Base-by-base conservation (phyloP, 23 tunicate species). In the Styela clava region DNA sequence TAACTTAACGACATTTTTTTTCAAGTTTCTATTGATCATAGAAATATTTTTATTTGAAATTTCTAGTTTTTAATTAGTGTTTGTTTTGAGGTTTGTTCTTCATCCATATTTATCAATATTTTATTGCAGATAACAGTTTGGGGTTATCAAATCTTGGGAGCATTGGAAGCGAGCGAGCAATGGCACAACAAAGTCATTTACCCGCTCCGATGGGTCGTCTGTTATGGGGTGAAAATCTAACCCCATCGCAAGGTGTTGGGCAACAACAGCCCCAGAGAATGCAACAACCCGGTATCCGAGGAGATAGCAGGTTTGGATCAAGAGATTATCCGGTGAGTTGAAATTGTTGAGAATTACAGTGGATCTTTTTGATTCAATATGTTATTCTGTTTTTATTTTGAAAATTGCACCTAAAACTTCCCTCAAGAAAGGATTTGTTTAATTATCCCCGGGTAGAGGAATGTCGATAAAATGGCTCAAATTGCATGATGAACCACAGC, bases 161-260 rank as follows among this genome's bases (percentile, higher is more conserved):
- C 34, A 89, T 89, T 25, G 95, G 95, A 1, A 85, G 89, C 31
- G 95, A 89, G 64, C 34, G 95, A 27, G 95, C 95, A 2, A 82
- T 86, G 33, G 94, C 94, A 1, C 71, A 67, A 29, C 81, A 76
- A 44, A 33, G 62, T 2, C 81, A 76, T 7, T 26, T 76, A 25
- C 81, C 81, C 27, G 56, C 9, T 5, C 56, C 56, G 12, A 44
- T 44, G 56, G 77, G 77, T 3, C 34, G 77, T 16, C 3, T 16
- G 3, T 32, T 71, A 35, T 71, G 77, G 77, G 35, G 77, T 18
- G 77, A 71, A 21, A 24, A 65, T 27, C 29, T 24, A 3, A 16
- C 31, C 9, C 31, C 70, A 24, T 65, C 70, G 3, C 70, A 65
- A 16, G 70, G 24, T 22, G 71, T 19, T 29, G 71, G 2, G 24